A percentile compares a stretch with the other conserved stretches of the same genome.
These are phyloP conservation scores for Silurus meridionalis DNA, from an alignment of 2,113 vertebrate genomes.

Conservation along the genomic window DNA sequence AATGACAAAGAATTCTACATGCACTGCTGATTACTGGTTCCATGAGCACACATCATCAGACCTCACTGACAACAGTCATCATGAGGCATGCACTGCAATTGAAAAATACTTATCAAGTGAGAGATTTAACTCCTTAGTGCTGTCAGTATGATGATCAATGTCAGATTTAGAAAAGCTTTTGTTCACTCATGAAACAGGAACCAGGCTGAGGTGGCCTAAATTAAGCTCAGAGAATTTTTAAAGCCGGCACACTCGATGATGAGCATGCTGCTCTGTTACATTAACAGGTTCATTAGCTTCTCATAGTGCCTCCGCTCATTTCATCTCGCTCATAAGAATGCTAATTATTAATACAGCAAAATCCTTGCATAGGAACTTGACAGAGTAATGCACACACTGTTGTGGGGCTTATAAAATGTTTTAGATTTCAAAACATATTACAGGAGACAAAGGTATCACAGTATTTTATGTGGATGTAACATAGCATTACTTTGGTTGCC, in stretches of 20 bases:
- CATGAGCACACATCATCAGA: conserved; percentile 1
- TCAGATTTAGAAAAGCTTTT: conserved; percentile 43
- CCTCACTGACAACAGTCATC: neutral
- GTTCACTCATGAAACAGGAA: conserved; percentile 72
- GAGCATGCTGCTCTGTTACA: conserved; percentile 48
- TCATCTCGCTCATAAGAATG: conserved; percentile 48
- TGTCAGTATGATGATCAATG: conserved; percentile 16
- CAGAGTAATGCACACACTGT: neutral
- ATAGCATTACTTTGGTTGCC: neutral
- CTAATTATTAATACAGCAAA: conserved; percentile 2
- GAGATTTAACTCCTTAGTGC: neutral
- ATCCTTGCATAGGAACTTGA: neutral
- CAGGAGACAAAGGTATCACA: neutral
- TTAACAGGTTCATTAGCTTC: conserved; percentile 51
- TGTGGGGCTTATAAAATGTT: neutral
- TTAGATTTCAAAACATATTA: neutral
- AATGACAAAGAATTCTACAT: neutral
- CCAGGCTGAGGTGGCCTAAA: conserved; percentile 69
- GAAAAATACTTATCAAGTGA: conserved; percentile 7
- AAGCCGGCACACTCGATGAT: conserved; percentile 68
- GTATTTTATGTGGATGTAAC: neutral
- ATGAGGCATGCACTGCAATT: conserved; percentile 1
- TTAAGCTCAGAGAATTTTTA: conserved; percentile 72
- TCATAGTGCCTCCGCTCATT: conserved; percentile 54
- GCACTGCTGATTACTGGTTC: neutral